These are phyloP conservation scores for Falco novaeseelandiae DNA, from an alignment of 2,797 vertebrate genomes.

Conservation along the genomic window DNA sequence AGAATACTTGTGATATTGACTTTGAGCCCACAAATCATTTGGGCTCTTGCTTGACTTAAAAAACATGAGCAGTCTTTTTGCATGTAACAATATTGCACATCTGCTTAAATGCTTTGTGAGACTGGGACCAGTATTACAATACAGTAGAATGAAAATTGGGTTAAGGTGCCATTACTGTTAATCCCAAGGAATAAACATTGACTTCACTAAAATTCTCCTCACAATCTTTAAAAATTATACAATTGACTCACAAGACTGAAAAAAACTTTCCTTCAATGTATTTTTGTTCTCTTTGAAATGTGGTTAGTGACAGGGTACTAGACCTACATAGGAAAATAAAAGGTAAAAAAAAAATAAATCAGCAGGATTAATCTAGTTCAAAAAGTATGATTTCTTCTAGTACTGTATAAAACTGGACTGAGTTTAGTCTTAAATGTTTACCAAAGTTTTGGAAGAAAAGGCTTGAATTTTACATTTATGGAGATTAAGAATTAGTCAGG, in stretches of 20 bases:
- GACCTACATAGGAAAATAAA: background rate
- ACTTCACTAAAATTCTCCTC: background rate
- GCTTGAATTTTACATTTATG: background rate
- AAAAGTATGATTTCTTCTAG: background rate
- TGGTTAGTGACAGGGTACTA: background rate
- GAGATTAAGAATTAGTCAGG: background rate
- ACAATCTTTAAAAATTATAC: background rate
- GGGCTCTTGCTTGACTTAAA: background rate
- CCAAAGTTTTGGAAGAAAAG: background rate
- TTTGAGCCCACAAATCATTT: background rate
- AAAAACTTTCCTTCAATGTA: background rate
- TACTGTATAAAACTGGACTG: background rate
- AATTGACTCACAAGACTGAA: background rate
- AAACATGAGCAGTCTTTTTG: background rate
- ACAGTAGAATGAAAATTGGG: background rate
- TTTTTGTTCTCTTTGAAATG: background rate
- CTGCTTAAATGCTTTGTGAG: background rate
- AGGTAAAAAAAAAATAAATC: background rate
- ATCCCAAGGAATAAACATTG: background rate
- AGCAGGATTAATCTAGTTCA: background rate
- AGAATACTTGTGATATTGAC: background rate
- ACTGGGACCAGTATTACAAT: background rate
- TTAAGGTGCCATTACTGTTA: background rate
- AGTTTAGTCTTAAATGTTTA: background rate
- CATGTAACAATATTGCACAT: background rate